A percentile compares a stretch with the other conserved stretches of the same genome.
These are phyloP conservation scores for Alethe diademata DNA, from an alignment of 2,113 vertebrate genomes.

Conservation along the genomic window DNA sequence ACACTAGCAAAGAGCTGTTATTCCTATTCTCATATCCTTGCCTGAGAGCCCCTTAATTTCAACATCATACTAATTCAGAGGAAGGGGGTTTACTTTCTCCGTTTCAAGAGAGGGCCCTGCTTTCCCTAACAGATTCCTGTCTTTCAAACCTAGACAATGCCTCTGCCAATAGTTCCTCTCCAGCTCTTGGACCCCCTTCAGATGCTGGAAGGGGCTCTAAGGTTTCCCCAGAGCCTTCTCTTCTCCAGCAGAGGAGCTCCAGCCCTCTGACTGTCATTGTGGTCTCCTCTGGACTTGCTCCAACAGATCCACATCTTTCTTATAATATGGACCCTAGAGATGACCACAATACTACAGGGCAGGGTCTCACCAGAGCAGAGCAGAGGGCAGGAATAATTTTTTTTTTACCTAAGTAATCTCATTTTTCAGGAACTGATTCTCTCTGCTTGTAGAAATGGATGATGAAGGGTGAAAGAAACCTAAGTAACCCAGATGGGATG, in stretches of 20 bases:
- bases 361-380: neutral
- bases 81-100: too few relatives aligned
- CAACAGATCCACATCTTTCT: neutral
- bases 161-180: neutral
- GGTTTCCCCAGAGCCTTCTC: neutral
- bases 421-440: neutral
- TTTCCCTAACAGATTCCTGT: too few relatives aligned
- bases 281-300: neutral
- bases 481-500: neutral
- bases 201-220: neutral
- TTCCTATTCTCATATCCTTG: too few relatives aligned
- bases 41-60: too few relatives aligned
- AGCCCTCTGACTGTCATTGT: neutral
- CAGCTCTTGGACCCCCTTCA: neutral
- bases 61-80: too few relatives aligned
- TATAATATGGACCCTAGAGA: neutral
- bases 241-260: neutral
- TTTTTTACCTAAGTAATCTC: neutral
- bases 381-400: neutral
- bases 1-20: too few relatives aligned
- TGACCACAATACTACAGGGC: neutral
- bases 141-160: neutral
- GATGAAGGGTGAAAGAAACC: neutral
- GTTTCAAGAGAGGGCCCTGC: too few relatives aligned
- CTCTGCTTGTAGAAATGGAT: neutral